Percentiles rank a stretch among this genome's conserved stretches.
phyloP scores from a whole-genome alignment of 2,888 invertebrate species.

The Hofmannophila pseudospretella region DNA sequence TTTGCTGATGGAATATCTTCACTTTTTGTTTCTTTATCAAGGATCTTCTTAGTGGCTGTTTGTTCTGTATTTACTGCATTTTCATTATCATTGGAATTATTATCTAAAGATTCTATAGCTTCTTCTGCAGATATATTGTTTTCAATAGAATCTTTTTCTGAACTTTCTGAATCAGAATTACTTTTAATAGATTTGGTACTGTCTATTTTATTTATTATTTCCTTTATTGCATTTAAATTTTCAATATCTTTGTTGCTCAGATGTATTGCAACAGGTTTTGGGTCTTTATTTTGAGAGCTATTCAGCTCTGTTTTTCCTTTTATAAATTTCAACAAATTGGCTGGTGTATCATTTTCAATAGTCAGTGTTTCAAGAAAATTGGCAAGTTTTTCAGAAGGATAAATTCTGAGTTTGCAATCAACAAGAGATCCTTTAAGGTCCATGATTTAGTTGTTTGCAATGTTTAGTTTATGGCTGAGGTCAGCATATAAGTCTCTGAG shows the following conservation, averaged over 20 bases:
- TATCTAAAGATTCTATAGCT: slow-evolving; percentile 11
- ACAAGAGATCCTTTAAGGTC: slow-evolving; percentile 79
- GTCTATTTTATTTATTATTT: slow-evolving; percentile 16
- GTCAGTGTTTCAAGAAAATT: slow-evolving; percentile 73
- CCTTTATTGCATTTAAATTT: slow-evolving; percentile 41
- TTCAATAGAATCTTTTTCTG: slow-evolving; percentile 2
- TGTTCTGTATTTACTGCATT: neutral
- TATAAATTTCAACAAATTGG: slow-evolving; percentile 61
- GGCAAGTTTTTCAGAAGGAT: slow-evolving; percentile 78
- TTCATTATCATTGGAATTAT: slow-evolving; percentile 7
- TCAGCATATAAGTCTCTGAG: slow-evolving; percentile 85
- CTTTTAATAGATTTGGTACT: slow-evolving; percentile 6
- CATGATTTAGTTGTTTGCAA: slow-evolving; percentile 66
- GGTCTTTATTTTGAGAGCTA: slow-evolving; percentile 11
- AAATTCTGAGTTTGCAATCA: slow-evolving; percentile 80
- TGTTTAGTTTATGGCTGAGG: slow-evolving; percentile 84
- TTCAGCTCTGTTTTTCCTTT: slow-evolving; percentile 12
- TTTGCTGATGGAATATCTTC: slow-evolving; percentile 18
- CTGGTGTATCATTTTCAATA: slow-evolving; percentile 66
- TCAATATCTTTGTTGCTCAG: slow-evolving; percentile 42
- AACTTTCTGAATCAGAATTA: slow-evolving; percentile 3
- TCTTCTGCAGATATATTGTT: slow-evolving; percentile 7
- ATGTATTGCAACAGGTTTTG: slow-evolving; percentile 24
- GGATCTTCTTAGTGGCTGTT: too few species aligned
- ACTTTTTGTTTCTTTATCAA: slow-evolving; percentile 6